phyloP scores from a whole-genome alignment of 1,140 invertebrate genomes.

The Proales similis region DNA sequence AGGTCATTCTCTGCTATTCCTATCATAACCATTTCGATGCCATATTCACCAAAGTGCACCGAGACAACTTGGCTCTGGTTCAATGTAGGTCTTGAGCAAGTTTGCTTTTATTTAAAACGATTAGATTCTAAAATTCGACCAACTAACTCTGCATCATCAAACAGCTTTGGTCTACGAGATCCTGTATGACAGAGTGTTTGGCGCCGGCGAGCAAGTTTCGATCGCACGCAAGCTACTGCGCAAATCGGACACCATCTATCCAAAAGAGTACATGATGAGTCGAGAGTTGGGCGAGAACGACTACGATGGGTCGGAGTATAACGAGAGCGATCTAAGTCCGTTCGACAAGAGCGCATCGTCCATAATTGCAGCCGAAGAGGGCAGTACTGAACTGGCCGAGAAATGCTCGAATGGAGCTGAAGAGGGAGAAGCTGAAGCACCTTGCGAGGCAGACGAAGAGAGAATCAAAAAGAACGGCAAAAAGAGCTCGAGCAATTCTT shows the following conservation, averaged over 20 bases:
- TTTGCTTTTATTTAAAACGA: not conserved
- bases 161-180: constrained; percentile 27
- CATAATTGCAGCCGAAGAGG: not conserved
- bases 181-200: constrained; percentile 27
- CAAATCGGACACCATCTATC: constrained; percentile 36
- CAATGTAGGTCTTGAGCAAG: constrained; percentile 12
- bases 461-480: no score
- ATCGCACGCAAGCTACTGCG: constrained; percentile 24
- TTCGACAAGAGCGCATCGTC: constrained; percentile 1
- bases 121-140: not conserved
- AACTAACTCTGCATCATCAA: not conserved
- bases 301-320: not conserved
- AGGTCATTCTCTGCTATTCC: constrained; percentile 21
- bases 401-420: not conserved
- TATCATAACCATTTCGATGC: constrained; percentile 38
- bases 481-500: no score
- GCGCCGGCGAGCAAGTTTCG: constrained; percentile 21
- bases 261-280: constrained; percentile 33
- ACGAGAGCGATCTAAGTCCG: constrained; percentile 29
- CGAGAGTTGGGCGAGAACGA: constrained; percentile 15
- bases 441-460: not conserved
- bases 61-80: constrained; percentile 18
- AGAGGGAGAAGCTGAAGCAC: not conserved
- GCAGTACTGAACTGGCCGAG: not conserved
- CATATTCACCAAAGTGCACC: constrained; percentile 26